Base-by-base conservation (phyloP, 2,797 vertebrate genomes). In the Anguilla anguilla region DNA sequence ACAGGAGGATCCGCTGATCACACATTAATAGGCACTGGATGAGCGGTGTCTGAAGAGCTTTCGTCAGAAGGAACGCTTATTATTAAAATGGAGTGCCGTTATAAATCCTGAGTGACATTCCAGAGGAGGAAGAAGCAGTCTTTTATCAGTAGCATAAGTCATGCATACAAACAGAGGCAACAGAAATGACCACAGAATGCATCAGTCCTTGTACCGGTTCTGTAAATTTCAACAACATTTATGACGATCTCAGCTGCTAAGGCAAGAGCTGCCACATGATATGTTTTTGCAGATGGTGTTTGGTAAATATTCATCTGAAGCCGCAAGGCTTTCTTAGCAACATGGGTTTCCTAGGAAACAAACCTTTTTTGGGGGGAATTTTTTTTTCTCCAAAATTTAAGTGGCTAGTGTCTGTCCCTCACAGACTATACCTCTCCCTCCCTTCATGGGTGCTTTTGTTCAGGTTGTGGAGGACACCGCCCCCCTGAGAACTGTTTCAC, bases 271-370 rank as follows among this genome's bases (percentile, higher is more conserved):
- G 39, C 31, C 39, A 43, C 43, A 81, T 86, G 86, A 74, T 83
- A 72, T 79, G 59, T 61, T 81, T 61, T 89, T 77, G 85, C 87
- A 89, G 74, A 85, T 85, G 88, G 83, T 87, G 57, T 87, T 82
- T 87, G 85, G 86, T 89, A 85, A 89, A 85, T 87, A 87, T 49
- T 67, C 46, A 59, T 19, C 83, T 61, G 64, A 84, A 74, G 69
- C 51, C 55, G 61, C 55, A 43, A 28, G 25, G 46, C 4, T 87
- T 31, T 25, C 25, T 46, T 61, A 57, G n/a, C 79, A 51, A 43
- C 59, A 53, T 46, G 79, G 79, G 79, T 67, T 83, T 84, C 81
- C 81, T 35, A 49, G 86, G 86, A 79, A 86, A 86, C 74, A 72
- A 72, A 11, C 10, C 28, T 72, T 72, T 25, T 25, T 25, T 25